A percentile compares a stretch with the other conserved stretches of the same genome.
Evolutionary conservation across 1,140 invertebrate genomes (phyloP).

Genomic region (Ladona fulva): DNA sequence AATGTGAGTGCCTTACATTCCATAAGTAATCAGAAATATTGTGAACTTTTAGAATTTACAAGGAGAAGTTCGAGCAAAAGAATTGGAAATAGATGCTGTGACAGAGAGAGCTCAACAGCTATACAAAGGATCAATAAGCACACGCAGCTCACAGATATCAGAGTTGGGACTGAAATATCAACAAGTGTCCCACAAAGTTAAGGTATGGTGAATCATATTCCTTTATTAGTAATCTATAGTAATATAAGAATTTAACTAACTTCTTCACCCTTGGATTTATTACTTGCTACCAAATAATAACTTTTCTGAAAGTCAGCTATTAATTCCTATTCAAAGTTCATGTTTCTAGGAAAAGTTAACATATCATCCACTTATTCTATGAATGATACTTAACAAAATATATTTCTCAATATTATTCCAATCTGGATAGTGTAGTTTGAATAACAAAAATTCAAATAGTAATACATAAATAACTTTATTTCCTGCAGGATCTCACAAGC

Average conservation of each 20-base stretch:
- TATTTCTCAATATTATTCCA: too few species aligned
- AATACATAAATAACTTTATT: background rate
- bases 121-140: slow-evolving; percentile 52
- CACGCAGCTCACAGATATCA: slow-evolving; percentile 65
- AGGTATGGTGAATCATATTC: slow-evolving; percentile 51
- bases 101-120: slow-evolving; percentile 82
- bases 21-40: too few species aligned
- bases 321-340: background rate
- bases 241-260: too few species aligned
- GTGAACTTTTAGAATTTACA: slow-evolving; percentile 51
- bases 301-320: too few species aligned
- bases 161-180: slow-evolving; percentile 87
- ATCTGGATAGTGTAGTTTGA: too few species aligned
- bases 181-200: slow-evolving; percentile 78
- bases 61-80: slow-evolving; percentile 81
- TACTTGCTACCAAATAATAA: too few species aligned
- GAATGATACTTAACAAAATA: too few species aligned
- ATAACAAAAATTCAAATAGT: too few species aligned
- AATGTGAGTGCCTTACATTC: too few species aligned
- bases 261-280: too few species aligned
- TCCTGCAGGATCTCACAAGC: slow-evolving; percentile 59
- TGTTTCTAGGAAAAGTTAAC: background rate
- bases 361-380: background rate
- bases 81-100: slow-evolving; percentile 85
- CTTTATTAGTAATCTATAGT: too few species aligned